Conservation (phyloP, 2,113 vertebrate species). For the Sylvilagus bachmani region DNA sequence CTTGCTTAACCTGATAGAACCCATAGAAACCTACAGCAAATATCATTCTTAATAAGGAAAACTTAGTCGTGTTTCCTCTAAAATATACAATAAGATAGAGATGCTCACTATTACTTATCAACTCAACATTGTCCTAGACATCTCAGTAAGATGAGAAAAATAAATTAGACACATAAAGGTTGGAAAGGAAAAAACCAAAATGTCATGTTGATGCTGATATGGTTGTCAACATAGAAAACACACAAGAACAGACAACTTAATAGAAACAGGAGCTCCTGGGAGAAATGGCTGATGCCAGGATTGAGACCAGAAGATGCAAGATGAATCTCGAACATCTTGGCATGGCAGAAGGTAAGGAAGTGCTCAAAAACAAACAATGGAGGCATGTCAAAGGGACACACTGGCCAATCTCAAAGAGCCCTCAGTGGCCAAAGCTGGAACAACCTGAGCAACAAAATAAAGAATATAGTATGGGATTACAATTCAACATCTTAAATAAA, state of each 20-base stretch:
- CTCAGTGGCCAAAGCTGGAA: background rate
- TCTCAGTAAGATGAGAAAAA: conserved; percentile 50
- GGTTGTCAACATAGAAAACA: conserved; percentile 49
- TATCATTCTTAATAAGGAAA: conserved; percentile 51
- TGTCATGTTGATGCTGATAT: conserved; percentile 40
- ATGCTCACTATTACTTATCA: conserved; percentile 25
- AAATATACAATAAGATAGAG: conserved; percentile 32
- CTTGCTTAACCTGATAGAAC: conserved; percentile 55
- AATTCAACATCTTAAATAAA: conserved; percentile 51
- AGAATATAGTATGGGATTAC: conserved; percentile 31
- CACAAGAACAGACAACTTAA: conserved; percentile 42
- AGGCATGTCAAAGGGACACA: background rate
- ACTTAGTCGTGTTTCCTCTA: conserved; percentile 28
- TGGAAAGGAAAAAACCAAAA: conserved; percentile 52
- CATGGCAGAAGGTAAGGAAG: conserved; percentile 19
- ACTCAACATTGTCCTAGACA: conserved; percentile 12
- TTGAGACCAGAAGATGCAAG: conserved; percentile 17
- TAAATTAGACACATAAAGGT: conserved; percentile 27
- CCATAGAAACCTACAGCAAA: conserved; percentile 18
- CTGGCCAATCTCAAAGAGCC: background rate
- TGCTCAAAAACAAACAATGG: conserved; percentile 31
- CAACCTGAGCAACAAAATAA: conserved; percentile 55
- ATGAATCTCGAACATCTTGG: background rate
- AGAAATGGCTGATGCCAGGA: conserved; percentile 28
- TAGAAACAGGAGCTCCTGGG: conserved; percentile 29